A percentile compares a stretch with the other conserved stretches of the same genome.
Conservation (phyloP, 1,140 invertebrate species). For the Drosophila teissieri region DNA sequence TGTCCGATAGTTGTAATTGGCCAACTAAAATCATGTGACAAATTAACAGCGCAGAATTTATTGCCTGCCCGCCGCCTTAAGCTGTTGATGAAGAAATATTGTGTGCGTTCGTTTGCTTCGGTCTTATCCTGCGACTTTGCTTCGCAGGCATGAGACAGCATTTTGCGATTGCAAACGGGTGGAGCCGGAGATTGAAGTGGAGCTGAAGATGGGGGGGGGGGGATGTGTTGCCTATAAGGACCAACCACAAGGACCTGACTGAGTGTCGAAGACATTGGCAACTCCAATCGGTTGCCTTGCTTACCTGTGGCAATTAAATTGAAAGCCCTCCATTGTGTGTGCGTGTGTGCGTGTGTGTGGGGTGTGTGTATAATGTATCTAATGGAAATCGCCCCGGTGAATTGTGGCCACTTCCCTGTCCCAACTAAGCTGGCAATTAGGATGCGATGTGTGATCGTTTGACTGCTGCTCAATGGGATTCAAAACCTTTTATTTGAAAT, state of each 20-base stretch:
- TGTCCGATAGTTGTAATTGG: slow-evolving; percentile 82
- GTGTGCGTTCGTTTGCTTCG: slow-evolving; percentile 41
- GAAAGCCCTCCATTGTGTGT: slow-evolving; percentile 22
- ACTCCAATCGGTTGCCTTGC: slow-evolving; percentile 32
- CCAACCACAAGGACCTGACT: slow-evolving; percentile 24
- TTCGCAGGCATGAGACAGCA: slow-evolving; percentile 64
- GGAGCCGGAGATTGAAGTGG: neutral
- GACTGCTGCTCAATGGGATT: slow-evolving; percentile 9
- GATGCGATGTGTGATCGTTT: slow-evolving; percentile 28
- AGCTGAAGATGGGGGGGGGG: neutral
- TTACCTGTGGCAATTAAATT: slow-evolving; percentile 60
- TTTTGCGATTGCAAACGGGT: slow-evolving; percentile 61
- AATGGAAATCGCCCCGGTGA: slow-evolving; percentile 42
- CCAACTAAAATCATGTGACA: slow-evolving; percentile 83
- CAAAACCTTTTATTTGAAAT: slow-evolving; percentile 1
- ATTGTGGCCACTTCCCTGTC: slow-evolving; percentile 29
- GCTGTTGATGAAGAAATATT: slow-evolving; percentile 83
- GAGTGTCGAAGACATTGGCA: slow-evolving; percentile 42
- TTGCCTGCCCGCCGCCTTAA: slow-evolving; percentile 81
- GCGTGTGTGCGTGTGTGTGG: slow-evolving; percentile 8
- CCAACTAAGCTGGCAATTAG: slow-evolving; percentile 41
- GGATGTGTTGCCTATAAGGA: neutral
- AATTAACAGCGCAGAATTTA: slow-evolving; percentile 83
- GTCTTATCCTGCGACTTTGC: slow-evolving; percentile 38
- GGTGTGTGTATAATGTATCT: slow-evolving; percentile 29